phyloP scores from a whole-genome alignment of 1,140 invertebrate genomes.

The Colletes gigas region DNA sequence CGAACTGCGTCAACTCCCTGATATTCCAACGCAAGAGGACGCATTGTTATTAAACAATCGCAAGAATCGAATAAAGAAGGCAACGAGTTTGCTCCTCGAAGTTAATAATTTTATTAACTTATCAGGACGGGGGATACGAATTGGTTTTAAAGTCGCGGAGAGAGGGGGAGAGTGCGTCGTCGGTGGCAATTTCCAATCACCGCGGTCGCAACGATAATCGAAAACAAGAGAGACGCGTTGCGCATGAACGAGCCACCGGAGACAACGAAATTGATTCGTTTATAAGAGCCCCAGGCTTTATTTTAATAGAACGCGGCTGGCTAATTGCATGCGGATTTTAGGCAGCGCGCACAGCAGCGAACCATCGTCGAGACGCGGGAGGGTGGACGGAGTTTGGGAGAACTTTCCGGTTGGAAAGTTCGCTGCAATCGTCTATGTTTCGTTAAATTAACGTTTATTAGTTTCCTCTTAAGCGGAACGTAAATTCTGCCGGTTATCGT shows the following conservation, averaged over 20 bases:
- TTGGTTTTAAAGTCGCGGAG: background rate
- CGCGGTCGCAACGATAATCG: background rate
- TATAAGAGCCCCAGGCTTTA: slow-evolving; percentile 12
- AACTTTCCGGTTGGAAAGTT: slow-evolving; percentile 38
- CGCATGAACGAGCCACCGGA: background rate
- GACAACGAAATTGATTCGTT: slow-evolving; percentile 13
- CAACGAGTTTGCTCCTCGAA: no score
- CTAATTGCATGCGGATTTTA: slow-evolving; percentile 52
- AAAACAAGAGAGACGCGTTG: background rate
- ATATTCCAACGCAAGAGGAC: no score
- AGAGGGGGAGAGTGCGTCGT: background rate
- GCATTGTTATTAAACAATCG: no score
- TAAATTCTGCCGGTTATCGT: slow-evolving; percentile 67
- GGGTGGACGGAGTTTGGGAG: slow-evolving; percentile 4
- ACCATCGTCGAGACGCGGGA: background rate
- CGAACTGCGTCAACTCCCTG: no score
- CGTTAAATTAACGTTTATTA: slow-evolving; percentile 73
- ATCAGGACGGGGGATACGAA: background rate
- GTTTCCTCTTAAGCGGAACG: slow-evolving; percentile 57
- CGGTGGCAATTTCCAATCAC: slow-evolving; percentile 13
- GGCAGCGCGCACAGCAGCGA: slow-evolving; percentile 31
- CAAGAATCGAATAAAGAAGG: no score
- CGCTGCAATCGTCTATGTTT: slow-evolving; percentile 53
- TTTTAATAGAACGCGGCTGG: slow-evolving; percentile 28
- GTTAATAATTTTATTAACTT: no score